phyloP scores from a whole-genome alignment of 2,888 invertebrate genomes.

The Drosophila atripex region DNA sequence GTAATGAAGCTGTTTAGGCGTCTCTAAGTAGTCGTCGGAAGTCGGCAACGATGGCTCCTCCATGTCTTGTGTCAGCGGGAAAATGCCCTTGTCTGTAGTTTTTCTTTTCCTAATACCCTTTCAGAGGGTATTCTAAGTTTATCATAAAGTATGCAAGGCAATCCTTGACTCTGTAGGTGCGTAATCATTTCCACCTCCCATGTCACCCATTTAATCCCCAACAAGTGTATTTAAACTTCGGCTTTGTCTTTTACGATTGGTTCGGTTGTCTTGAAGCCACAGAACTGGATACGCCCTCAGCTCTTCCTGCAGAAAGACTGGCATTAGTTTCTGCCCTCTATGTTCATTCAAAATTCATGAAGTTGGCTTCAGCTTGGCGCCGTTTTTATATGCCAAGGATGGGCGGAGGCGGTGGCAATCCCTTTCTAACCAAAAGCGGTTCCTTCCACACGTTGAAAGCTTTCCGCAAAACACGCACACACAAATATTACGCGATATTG shows the following conservation, averaged over 20 bases:
- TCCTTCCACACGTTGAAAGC: conserved; percentile 23
- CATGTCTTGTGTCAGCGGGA: conserved; percentile 67
- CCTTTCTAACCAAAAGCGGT: conserved; percentile 6
- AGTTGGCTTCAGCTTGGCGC: conserved; percentile 72
- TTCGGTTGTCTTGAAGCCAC: neutral
- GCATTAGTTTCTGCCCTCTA: conserved; percentile 56
- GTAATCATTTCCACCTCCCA: too few relatives aligned
- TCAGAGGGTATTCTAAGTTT: neutral
- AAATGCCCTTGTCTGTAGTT: conserved; percentile 46
- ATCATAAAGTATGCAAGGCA: neutral
- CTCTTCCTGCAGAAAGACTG: conserved; percentile 13
- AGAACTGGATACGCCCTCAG: conserved; percentile 12
- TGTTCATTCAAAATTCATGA: conserved; percentile 79
- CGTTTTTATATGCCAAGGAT: conserved; percentile 55
- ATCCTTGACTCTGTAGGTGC: too few relatives aligned
- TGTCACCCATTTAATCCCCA: neutral
- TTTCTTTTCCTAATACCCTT: conserved; percentile 11
- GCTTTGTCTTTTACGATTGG: neutral
- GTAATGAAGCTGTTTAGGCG: conserved; percentile 81
- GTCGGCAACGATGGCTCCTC: conserved; percentile 53
- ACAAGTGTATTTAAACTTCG: neutral
- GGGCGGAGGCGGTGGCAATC: neutral
- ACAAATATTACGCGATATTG: conserved; percentile 43
- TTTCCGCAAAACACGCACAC: conserved; percentile 9
- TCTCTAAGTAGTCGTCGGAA: conserved; percentile 79